Conservation (phyloP, 2,113 vertebrate genomes). For the Elanoides forficatus region DNA sequence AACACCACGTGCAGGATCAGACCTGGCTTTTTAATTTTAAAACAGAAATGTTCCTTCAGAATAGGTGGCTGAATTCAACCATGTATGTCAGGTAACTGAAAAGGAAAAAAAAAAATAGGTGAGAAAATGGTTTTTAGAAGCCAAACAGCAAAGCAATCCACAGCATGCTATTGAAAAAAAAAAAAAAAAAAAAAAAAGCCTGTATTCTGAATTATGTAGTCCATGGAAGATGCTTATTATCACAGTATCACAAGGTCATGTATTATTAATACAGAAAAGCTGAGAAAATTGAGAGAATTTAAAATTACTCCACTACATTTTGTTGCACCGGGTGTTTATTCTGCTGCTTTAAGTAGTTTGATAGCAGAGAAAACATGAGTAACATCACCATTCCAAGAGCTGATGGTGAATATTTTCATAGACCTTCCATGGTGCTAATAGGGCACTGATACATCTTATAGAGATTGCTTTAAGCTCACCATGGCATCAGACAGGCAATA, state of each 20-base stretch:
- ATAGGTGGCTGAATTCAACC: neutral
- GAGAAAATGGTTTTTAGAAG: neutral
- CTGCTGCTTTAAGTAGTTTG: neutral
- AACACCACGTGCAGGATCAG: neutral
- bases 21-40: neutral
- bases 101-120: neutral
- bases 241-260: neutral
- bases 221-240: neutral
- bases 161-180: neutral
- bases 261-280: neutral
- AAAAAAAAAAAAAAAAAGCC: neutral
- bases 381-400: neutral
- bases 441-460: neutral
- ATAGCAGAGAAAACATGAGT: neutral
- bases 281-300: neutral
- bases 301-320: neutral
- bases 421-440: neutral
- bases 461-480: neutral
- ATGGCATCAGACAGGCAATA: neutral
- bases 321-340: neutral
- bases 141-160: neutral
- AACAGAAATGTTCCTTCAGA: neutral
- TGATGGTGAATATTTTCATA: neutral
- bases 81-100: neutral
- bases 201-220: neutral